Conservation (phyloP, 2,888 invertebrate species). For the Diadegma fenestrale region DNA sequence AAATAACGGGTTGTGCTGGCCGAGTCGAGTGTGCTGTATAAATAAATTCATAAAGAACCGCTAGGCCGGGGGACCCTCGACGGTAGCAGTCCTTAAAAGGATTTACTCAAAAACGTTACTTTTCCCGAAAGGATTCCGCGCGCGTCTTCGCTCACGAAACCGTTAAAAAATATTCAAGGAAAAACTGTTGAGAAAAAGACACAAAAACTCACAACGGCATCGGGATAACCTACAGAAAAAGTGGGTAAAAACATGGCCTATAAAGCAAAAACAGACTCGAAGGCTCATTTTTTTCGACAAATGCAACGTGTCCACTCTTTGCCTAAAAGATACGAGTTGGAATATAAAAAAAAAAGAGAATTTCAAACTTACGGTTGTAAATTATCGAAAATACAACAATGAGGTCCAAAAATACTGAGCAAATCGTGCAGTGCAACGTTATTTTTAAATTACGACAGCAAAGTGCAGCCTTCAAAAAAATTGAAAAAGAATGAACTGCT, state of each 20-base stretch:
- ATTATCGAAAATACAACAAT: constrained; percentile 29
- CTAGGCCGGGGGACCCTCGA: constrained; percentile 67
- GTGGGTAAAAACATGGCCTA: constrained; percentile 67
- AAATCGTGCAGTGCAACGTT: constrained; percentile 15
- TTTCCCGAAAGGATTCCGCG: constrained; percentile 55
- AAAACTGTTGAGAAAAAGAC: constrained; percentile 62
- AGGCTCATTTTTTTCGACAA: constrained; percentile 19
- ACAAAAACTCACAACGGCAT: constrained; percentile 22
- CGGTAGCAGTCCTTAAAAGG: constrained; percentile 59
- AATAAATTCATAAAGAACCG: constrained; percentile 82
- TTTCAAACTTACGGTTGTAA: constrained; percentile 42
- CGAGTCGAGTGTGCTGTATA: constrained; percentile 46
- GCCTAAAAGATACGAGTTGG: neutral
- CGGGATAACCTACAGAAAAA: constrained; percentile 67
- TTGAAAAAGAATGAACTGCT: neutral
- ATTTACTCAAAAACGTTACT: constrained; percentile 59
- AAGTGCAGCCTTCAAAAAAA: neutral
- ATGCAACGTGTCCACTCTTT: neutral
- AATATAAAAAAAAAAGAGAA: constrained; percentile 28
- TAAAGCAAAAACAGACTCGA: constrained; percentile 62
- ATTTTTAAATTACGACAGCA: constrained; percentile 18
- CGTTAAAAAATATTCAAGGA: constrained; percentile 64
- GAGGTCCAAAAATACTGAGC: neutral
- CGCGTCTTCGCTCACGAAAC: constrained; percentile 47
- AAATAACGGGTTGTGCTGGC: constrained; percentile 71